Base-by-base conservation (phyloP, 2,888 invertebrate genomes). In the Hecatera dysodea region DNA sequence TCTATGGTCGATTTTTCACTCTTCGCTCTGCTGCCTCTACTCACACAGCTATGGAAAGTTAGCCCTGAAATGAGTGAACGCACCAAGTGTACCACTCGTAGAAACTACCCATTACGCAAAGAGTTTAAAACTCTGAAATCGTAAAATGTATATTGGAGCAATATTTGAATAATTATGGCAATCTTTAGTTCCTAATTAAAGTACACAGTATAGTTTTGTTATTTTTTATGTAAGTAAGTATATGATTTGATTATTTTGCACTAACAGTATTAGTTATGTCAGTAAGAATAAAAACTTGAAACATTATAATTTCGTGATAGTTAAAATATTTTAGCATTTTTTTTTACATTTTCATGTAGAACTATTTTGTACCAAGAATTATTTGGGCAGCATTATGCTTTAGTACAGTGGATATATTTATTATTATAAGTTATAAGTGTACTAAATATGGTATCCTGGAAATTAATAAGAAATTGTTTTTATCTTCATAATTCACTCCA, bases 251-350 rank as follows among this genome's bases (percentile, higher is more conserved):
- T 70, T 50, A 27, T 79, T 71, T 62, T 72, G 56, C 29, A 65
- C 56, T 82, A 72, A 80, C 80, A 83, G 83, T 84, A 83, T 83
- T 83, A 81, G 52, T 2, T 65, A 56, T 64, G 60, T 67, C 2
- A 63, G 3, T 60, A 76, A 48, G 52, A 55, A 62, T 39, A 55
- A 64, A 53, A 42, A 42, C 50, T n/a, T 17, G 22, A 0, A 50
- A 24, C n/a, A 52, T 5, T 3, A 22, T 12, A 24, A 27, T 27
- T 19, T 60, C 44, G 11, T 36, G 24, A 7, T 17, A 33, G 24
- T 12, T 12, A 15, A 17, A 52, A 53, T 50, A 46, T 15, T 15
- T 29, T 50, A 12, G 7, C 36, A 55, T 68, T 48, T 56, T 50
- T 12, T 15, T 50, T 15, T 1, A 33, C 11, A 33, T 22, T 33